Percentiles rank a stretch among this genome's conserved stretches.
Conservation (phyloP, 2,888 invertebrate genomes). For the Fabriciana adippe region DNA sequence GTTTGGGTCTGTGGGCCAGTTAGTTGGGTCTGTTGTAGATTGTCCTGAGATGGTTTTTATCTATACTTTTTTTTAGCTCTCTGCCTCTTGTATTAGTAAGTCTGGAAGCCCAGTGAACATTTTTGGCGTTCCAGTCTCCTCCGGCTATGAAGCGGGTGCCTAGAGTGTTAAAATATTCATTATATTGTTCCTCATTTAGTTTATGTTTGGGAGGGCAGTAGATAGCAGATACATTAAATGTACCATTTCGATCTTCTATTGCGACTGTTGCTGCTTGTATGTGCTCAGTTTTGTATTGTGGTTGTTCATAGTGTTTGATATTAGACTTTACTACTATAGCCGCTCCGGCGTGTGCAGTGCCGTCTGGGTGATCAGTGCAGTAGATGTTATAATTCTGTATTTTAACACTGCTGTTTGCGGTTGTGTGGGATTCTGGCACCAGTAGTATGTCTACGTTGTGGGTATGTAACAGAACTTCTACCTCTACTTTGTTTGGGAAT, state of each 20-base stretch:
- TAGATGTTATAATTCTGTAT: slow-evolving; percentile 31
- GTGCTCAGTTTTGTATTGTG: neutral
- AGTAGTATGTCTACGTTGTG: slow-evolving; percentile 38
- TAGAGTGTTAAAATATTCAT: too few species aligned
- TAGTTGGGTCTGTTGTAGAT: too few species aligned
- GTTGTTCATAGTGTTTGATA: slow-evolving; percentile 17
- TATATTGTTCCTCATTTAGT: too few species aligned
- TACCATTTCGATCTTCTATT: slow-evolving; percentile 4
- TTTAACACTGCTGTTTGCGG: slow-evolving; percentile 16
- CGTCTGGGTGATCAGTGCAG: slow-evolving; percentile 31
- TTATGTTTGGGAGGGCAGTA: too few species aligned
- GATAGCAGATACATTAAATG: too few species aligned
- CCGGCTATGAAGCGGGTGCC: too few species aligned
- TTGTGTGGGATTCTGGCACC: slow-evolving; percentile 37
- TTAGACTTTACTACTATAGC: slow-evolving; percentile 15
- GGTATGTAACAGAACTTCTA: slow-evolving; percentile 34
- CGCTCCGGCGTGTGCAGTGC: slow-evolving; percentile 18
- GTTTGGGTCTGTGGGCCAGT: too few species aligned
- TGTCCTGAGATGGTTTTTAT: too few species aligned
- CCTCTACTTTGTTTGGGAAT: slow-evolving; percentile 33
- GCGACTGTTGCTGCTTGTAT: slow-evolving; percentile 21
- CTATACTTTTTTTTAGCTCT: too few species aligned
- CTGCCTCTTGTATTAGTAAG: too few species aligned
- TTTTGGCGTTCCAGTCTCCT: too few species aligned
- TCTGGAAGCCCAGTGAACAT: too few species aligned